phyloP scores from a whole-genome alignment of 2,113 vertebrate genomes.

The Salvelinus fontinalis region DNA sequence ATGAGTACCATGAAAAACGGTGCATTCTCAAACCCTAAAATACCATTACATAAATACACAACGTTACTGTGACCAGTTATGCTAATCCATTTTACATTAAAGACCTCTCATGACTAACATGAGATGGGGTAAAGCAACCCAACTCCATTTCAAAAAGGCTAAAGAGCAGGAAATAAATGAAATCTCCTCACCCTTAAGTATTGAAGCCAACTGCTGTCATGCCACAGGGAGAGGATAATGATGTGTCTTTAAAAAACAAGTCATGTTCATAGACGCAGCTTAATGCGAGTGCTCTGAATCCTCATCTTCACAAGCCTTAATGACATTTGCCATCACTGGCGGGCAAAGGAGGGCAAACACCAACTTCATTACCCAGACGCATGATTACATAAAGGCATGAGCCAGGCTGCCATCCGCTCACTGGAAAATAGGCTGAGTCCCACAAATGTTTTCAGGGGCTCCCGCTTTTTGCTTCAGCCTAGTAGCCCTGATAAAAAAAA shows the following conservation, averaged over 20 bases:
- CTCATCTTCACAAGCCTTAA: slow-evolving; percentile 57
- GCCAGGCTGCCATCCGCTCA: slow-evolving; percentile 52
- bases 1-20: too few species aligned
- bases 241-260: slow-evolving; percentile 44
- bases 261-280: slow-evolving; percentile 43
- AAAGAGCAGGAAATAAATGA: slow-evolving; percentile 47
- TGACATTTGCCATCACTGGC: slow-evolving; percentile 63
- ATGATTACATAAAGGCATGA: slow-evolving; percentile 52
- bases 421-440: slow-evolving; percentile 11
- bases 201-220: slow-evolving; percentile 59
- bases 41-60: slow-evolving; percentile 35
- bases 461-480: slow-evolving; percentile 5
- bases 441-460: slow-evolving; percentile 43
- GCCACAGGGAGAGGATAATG: slow-evolving; percentile 50
- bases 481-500: slow-evolving; percentile 26
- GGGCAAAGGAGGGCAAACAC: slow-evolving; percentile 36
- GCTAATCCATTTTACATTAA: slow-evolving; percentile 10
- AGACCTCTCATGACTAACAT: slow-evolving; percentile 42
- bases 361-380: slow-evolving; percentile 58
- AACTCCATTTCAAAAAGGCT: slow-evolving; percentile 36
- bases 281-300: slow-evolving; percentile 57
- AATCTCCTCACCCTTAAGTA: slow-evolving; percentile 45
- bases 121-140: slow-evolving; percentile 24
- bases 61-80: slow-evolving; percentile 36
- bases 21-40: slow-evolving; percentile 41